phyloP scores from a whole-genome alignment of 2,113 vertebrate genomes.

The Ammodytes marinus region DNA sequence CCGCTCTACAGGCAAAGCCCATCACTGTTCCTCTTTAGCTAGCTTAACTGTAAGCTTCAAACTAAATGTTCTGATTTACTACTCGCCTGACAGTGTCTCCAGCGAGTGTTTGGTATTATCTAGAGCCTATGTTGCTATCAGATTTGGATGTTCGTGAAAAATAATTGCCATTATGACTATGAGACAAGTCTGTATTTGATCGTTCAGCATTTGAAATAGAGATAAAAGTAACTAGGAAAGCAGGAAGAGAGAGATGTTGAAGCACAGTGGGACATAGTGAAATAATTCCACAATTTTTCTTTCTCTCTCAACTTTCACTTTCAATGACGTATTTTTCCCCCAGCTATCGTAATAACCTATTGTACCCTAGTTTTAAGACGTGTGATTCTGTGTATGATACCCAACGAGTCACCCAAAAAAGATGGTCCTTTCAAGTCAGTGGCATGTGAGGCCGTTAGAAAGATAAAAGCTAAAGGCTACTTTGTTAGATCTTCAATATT shows the following conservation, averaged over 20 bases:
- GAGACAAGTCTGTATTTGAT: background rate
- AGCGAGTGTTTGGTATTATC: background rate
- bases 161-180: background rate
- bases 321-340: background rate
- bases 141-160: background rate
- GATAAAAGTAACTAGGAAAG: background rate
- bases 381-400: background rate
- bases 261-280: background rate
- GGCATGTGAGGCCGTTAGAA: background rate
- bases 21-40: constrained; percentile 41
- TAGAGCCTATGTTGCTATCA: background rate
- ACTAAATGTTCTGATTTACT: constrained; percentile 19
- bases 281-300: background rate
- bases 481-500: no score
- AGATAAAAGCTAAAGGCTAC: background rate
- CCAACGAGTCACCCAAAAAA: background rate
- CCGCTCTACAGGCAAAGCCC: constrained; percentile 42
- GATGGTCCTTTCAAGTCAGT: background rate
- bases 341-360: background rate
- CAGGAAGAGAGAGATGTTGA: constrained; percentile 1
- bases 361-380: background rate
- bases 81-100: background rate
- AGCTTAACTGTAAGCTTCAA: constrained; percentile 24
- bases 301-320: background rate
- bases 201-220: constrained; percentile 1